Evolutionary conservation across 2,888 invertebrate species (phyloP).

Genomic region (Cartodere bifasciata): DNA sequence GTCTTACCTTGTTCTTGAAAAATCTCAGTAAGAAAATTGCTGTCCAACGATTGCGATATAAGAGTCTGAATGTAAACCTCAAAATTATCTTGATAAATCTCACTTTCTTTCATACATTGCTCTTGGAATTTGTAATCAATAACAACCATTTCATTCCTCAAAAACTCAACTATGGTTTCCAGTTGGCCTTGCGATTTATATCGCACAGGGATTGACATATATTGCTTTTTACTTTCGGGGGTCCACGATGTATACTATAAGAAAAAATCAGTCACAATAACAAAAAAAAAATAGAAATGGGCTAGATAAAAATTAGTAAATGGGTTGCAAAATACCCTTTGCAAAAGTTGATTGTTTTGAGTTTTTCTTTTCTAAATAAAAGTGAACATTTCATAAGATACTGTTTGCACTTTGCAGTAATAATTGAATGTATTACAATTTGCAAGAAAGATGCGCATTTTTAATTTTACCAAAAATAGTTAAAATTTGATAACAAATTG

Average conservation of each 20-base stretch:
- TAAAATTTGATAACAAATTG: too few relatives aligned
- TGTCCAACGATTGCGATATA: constrained; percentile 80
- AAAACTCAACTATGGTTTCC: constrained; percentile 69
- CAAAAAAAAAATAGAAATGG: background rate
- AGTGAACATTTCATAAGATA: too few relatives aligned
- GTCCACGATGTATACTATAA: constrained; percentile 76
- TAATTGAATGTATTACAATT: too few relatives aligned
- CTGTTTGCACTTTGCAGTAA: too few relatives aligned
- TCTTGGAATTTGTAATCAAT: constrained; percentile 59
- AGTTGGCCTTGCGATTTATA: constrained; percentile 61
- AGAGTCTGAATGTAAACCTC: constrained; percentile 86
- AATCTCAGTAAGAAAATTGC: constrained; percentile 80
- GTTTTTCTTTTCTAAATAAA: too few relatives aligned
- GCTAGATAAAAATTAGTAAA: constrained; percentile 1
- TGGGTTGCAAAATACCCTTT: too few relatives aligned
- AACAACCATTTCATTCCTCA: constrained; percentile 56
- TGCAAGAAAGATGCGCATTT: too few relatives aligned
- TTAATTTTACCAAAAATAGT: too few relatives aligned
- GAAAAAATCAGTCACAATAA: constrained; percentile 14
- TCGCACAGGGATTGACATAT: constrained; percentile 66
- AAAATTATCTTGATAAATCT: constrained; percentile 73
- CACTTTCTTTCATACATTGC: constrained; percentile 61
- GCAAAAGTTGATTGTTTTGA: too few relatives aligned
- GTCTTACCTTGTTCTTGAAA: constrained; percentile 78
- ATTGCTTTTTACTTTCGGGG: constrained; percentile 66